phyloP scores from a whole-genome alignment of 1,140 invertebrate genomes.

The Listronotus oregonensis region DNA sequence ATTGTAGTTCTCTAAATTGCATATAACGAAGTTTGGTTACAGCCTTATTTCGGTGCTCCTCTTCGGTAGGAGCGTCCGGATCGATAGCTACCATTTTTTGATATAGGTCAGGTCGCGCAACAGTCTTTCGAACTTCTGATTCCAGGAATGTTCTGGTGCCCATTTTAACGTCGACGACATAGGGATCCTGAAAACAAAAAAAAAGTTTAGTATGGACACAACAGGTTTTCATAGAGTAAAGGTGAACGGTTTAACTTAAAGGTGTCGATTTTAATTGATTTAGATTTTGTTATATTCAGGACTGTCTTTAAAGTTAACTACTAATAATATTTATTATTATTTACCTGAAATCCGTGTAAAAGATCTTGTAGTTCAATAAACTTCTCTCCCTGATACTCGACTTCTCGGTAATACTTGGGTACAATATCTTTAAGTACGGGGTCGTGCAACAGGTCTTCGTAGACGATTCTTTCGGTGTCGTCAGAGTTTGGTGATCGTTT shows the following conservation, averaged over 20 bases:
- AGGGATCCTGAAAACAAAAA: conserved; percentile 66
- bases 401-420: conserved; percentile 85
- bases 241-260: not conserved
- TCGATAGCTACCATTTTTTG: conserved; percentile 95
- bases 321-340: conserved; percentile 8
- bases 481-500: conserved; percentile 72
- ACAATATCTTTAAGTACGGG: conserved; percentile 75
- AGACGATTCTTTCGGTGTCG: conserved; percentile 79
- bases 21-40: conserved; percentile 94
- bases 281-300: too few species aligned
- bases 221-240: not conserved
- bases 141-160: conserved; percentile 92
- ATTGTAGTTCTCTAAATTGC: conserved; percentile 92
- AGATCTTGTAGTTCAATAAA: conserved; percentile 92
- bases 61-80: conserved; percentile 79
- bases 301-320: too few species aligned
- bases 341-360: conserved; percentile 75
- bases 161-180: conserved; percentile 94
- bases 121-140: conserved; percentile 86
- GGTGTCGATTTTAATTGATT: too few species aligned
- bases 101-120: conserved; percentile 78
- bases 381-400: conserved; percentile 82
- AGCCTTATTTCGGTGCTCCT: conserved; percentile 77
- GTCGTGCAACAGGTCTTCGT: conserved; percentile 80
- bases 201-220: not conserved